Conservation (phyloP, 2,888 invertebrate species). For the Orthosia cruda region DNA sequence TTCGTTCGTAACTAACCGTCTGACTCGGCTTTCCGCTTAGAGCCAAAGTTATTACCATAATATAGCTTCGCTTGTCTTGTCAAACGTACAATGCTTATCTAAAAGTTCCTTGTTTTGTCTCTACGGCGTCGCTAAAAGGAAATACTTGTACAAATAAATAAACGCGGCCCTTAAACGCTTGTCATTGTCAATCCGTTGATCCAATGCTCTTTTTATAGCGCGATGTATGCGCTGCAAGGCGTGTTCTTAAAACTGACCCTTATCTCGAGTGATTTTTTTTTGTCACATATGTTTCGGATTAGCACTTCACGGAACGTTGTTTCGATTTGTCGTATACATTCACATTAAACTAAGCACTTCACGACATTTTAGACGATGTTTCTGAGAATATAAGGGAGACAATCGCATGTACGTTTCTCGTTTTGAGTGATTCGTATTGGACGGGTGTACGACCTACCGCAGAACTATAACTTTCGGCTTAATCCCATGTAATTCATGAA, state of each 20-base stretch:
- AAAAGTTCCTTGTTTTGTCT: constrained; percentile 88
- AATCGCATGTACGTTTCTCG: constrained; percentile 62
- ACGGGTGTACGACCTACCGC: constrained; percentile 87
- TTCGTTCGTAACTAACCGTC: constrained; percentile 75
- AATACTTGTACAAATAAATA: constrained; percentile 91
- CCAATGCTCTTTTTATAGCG: constrained; percentile 88
- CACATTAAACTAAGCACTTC: constrained; percentile 57
- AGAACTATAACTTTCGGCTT: constrained; percentile 85
- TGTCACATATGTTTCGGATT: constrained; percentile 90
- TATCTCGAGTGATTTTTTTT: constrained; percentile 88
- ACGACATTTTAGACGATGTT: constrained; percentile 69
- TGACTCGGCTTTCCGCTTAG: constrained; percentile 79
- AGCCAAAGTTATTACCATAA: constrained; percentile 86
- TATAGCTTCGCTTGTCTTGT: constrained; percentile 81
- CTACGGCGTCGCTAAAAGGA: constrained; percentile 89
- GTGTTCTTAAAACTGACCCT: constrained; percentile 90
- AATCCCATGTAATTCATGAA: constrained; percentile 87
- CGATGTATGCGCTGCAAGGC: constrained; percentile 83
- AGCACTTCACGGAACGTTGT: constrained; percentile 88
- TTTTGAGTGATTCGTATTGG: constrained; percentile 66
- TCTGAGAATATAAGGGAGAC: constrained; percentile 57
- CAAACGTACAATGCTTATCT: constrained; percentile 86
- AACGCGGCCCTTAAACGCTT: constrained; percentile 88
- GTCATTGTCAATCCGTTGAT: constrained; percentile 90
- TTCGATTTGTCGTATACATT: constrained; percentile 78